Evolutionary conservation across 2,888 invertebrate genomes (phyloP).

Genomic region (Pachliopta kotzebuea): DNA sequence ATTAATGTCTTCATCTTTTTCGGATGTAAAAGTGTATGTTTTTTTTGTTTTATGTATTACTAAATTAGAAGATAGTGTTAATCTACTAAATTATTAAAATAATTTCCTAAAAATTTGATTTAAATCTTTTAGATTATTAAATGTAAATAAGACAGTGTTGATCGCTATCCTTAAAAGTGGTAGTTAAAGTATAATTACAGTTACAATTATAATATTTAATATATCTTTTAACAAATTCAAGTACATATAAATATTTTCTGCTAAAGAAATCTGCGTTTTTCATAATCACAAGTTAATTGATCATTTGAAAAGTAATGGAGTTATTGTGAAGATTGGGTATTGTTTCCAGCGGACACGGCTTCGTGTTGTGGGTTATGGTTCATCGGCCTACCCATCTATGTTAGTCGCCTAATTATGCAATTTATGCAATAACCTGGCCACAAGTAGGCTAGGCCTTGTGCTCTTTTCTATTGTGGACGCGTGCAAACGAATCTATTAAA

Average conservation of each 20-base stretch:
- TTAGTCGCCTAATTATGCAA: conserved; percentile 62
- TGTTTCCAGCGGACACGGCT: conserved; percentile 1
- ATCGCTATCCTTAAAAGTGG: too few species aligned
- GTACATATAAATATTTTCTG: background rate
- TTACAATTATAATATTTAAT: too few species aligned
- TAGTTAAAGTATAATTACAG: too few species aligned
- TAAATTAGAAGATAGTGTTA: too few species aligned
- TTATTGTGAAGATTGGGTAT: background rate
- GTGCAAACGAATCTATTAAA: conserved; percentile 43
- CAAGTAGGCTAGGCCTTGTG: conserved; percentile 58
- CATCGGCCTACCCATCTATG: conserved; percentile 62
- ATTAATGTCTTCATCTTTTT: too few species aligned
- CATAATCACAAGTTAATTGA: background rate
- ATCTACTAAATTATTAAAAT: too few species aligned
- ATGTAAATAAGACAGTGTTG: too few species aligned
- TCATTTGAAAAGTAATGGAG: background rate
- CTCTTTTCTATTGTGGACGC: conserved; percentile 71
- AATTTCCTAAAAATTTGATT: too few species aligned
- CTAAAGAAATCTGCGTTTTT: background rate
- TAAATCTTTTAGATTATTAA: too few species aligned
- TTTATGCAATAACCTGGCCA: conserved; percentile 44
- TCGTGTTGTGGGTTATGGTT: conserved; percentile 36
- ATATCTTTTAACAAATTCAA: background rate
- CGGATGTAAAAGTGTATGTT: too few species aligned
- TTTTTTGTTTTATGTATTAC: too few species aligned